A percentile compares a stretch with the other conserved stretches of the same genome.
Evolutionary conservation across 2,113 vertebrate species (phyloP).

Genomic region (Nibea coibor): DNA sequence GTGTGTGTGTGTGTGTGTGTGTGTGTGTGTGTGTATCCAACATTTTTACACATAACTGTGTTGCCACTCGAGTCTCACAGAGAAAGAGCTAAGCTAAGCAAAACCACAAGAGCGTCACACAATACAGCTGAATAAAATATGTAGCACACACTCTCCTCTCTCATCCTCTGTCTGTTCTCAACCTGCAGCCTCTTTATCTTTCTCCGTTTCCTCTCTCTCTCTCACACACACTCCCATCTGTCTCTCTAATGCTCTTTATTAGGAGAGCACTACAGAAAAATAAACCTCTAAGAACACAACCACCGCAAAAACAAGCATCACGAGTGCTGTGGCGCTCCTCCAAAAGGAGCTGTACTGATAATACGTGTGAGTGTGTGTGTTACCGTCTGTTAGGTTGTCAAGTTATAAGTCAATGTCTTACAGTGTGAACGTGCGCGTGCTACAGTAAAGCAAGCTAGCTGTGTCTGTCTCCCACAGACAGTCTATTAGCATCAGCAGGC

Average conservation of each 20-base stretch:
- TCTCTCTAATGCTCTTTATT: constrained; percentile 43
- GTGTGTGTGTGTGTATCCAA: background rate
- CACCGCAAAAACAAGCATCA: constrained; percentile 11
- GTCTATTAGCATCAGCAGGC: constrained; percentile 69
- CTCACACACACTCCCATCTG: constrained; percentile 22
- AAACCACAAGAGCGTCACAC: constrained; percentile 52
- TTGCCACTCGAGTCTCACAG: constrained; percentile 40
- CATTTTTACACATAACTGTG: constrained; percentile 25
- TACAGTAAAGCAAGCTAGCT: constrained; percentile 42
- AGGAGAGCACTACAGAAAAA: constrained; percentile 12
- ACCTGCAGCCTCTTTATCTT: constrained; percentile 38
- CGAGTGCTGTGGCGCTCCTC: background rate
- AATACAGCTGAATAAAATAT: constrained; percentile 69
- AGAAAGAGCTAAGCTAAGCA: constrained; percentile 68
- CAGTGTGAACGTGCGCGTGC: constrained; percentile 17
- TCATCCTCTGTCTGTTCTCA: constrained; percentile 38
- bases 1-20: background rate
- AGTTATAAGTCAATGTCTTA: constrained; percentile 21
- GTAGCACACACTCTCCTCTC: constrained; percentile 48
- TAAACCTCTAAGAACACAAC: constrained; percentile 16
- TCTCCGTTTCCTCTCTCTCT: constrained; percentile 7
- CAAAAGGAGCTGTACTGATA: constrained; percentile 9
- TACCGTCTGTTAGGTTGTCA: background rate
- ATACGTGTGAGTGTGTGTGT: background rate
- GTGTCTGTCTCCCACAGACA: constrained; percentile 58